phyloP scores from a whole-genome alignment of 1,140 invertebrate genomes.

The Teleogryllus occipitalis region DNA sequence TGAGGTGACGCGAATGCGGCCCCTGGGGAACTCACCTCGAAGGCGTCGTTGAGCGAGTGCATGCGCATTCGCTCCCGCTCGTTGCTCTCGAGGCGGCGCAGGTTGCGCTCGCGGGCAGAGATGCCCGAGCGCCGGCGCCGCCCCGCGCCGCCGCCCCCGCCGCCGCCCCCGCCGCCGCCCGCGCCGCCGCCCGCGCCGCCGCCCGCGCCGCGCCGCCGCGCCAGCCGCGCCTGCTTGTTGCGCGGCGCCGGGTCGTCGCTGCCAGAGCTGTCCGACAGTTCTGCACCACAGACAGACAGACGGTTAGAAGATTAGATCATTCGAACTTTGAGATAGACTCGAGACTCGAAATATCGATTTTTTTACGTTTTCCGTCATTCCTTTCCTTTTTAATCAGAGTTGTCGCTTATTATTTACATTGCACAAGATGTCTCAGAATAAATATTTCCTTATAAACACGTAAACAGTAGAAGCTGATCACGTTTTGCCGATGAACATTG shows the following conservation, averaged over 20 bases:
- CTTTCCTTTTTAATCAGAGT: too few species aligned
- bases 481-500: too few species aligned
- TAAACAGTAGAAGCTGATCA: too few species aligned
- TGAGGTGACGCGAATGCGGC: too few species aligned
- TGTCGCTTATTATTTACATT: too few species aligned
- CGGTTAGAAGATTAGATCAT: too few species aligned
- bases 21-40: slow-evolving; percentile 77
- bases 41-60: slow-evolving; percentile 87
- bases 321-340: too few species aligned
- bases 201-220: slow-evolving; percentile 6
- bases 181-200: not conserved
- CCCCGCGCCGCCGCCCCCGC: slow-evolving; percentile 22
- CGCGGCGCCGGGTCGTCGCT: slow-evolving; percentile 18
- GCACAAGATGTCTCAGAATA: too few species aligned
- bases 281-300: slow-evolving; percentile 7
- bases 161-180: not conserved
- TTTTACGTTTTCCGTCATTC: too few species aligned
- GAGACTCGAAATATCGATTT: too few species aligned
- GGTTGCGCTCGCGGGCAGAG: slow-evolving; percentile 70
- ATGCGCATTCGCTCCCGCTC: slow-evolving; percentile 85
- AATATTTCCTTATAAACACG: too few species aligned
- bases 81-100: slow-evolving; percentile 81
- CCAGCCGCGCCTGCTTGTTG: slow-evolving; percentile 12
- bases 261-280: slow-evolving; percentile 20
- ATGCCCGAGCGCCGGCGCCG: slow-evolving; percentile 48